Base-by-base conservation (phyloP, 1,140 invertebrate genomes). In the Aricia agestis region DNA sequence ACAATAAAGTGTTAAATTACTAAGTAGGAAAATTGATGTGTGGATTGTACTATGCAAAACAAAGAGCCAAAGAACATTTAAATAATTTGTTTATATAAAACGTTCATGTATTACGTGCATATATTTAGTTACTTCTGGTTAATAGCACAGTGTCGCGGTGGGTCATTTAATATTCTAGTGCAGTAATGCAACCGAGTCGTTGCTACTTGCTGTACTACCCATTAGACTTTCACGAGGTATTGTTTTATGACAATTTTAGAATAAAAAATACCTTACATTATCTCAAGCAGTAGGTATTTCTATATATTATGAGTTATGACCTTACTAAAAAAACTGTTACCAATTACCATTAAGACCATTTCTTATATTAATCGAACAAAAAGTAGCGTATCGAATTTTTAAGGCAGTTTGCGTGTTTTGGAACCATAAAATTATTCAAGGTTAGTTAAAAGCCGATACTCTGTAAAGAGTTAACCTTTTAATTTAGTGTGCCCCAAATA, bases 401-500 rank as follows among this genome's bases (percentile, higher is more conserved):
- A 52, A 63, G 18, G 59, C 18, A 11, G 18, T 63, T 63, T 5
- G 59, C 59, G 18, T 63, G 59, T 63, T 63, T 31, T 9, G 18
- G 18, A 63, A 63, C 10, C 17, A 63, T 63, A 63, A 63, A 63
- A 63, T 19, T 63, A 63, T 63, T 19, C 59, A 63, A 63, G 59
- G 59, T 19, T 25, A 63, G 18, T 52, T 52, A 52, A 52, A 52
- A 52, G 45, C 45, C 45, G 45, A 52, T 13, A 52, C 1, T 52
- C 13, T 15, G 13, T 52, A 52, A 52, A 52, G 45, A 52, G 45
- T 52, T 52, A 52, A 52, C 45, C 45, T 52, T 52, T 52, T 13
- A 52, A 52, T 52, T 52, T 52, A 52, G 45, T 52, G 45, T 52
- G 45, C 45, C 13, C 45, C 45, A 52, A 52, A 42, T 42, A 42